Evolutionary conservation across 2,888 invertebrate species (phyloP), one percentile per base, ranked within the genome.

Genomic region (Drosophila demipolita): DNA sequence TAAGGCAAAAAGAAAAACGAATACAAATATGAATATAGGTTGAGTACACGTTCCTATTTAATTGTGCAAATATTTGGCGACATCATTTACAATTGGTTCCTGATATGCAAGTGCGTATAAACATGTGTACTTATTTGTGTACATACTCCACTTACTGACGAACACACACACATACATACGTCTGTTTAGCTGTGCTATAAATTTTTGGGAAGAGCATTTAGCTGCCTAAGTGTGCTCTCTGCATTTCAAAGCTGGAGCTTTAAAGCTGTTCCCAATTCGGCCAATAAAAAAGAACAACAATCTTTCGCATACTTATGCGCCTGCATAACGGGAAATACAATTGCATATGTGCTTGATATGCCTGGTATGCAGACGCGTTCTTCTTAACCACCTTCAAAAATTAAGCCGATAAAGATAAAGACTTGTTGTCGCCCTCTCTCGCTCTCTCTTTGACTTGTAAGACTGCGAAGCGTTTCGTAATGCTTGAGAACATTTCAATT

Each of bases 341-440:
- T 36, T 8, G 26, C 29, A 20, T 17, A 33, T 23, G 9, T 42
- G 59, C 8, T n/a, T 15, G 20, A 45, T 36, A 54, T 54, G 29
- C 32, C 40, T 55, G 55, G 42, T 57, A 57, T 65, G 48, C 45
- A 49, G 70, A 55, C 38, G 26, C 50, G 26, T 71, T 54, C 48
- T 48, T 58, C 79, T 77, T 79, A 77, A 70, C 75, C 70, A 38
- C 26, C 49, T 55, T 52, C 67, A 50, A 54, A 68, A 67, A 73
- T 66, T 68, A 73, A 82, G 80, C 67, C 73, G 83, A 88, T 84
- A 88, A 83, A 86, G 86, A 86, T 88, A 80, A 78, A 83, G 75
- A 78, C 80, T 83, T 66, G 75, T 65, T 55, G 29, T 40, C 68
- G n/a, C 52, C 45, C 33, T 26, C 2, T n/a, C 5, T 40, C 0